A percentile compares a stretch with the other conserved stretches of the same genome.
These are phyloP conservation scores for Corythoichthys haematopterus DNA, from an alignment of 2,113 vertebrate genomes.

Conservation along the genomic window DNA sequence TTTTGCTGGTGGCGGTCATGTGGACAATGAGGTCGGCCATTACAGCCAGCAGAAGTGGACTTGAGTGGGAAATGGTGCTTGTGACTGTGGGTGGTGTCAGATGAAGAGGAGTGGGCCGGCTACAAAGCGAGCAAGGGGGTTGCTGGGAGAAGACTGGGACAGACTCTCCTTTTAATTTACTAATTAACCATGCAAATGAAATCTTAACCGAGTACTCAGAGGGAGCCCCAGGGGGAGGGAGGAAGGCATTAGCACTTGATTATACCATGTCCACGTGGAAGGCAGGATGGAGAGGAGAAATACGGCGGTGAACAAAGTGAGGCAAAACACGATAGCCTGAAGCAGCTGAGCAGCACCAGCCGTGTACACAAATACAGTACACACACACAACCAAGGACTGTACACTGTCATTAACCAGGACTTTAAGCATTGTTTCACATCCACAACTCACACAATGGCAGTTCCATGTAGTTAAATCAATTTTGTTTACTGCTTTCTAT, in stretches of 20 bases:
- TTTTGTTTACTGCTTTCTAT: slow-evolving; percentile 4
- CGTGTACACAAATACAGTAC: slow-evolving; percentile 19
- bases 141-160: slow-evolving; percentile 60
- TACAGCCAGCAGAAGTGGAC: slow-evolving; percentile 52
- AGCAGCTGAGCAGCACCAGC: slow-evolving; percentile 39
- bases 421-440: slow-evolving; percentile 21
- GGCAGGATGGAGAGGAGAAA: slow-evolving; percentile 35
- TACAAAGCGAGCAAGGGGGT: slow-evolving; percentile 42
- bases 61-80: slow-evolving; percentile 54
- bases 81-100: slow-evolving; percentile 53
- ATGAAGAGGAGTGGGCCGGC: slow-evolving; percentile 36
- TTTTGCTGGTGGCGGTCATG: slow-evolving; percentile 18
- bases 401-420: slow-evolving; percentile 15
- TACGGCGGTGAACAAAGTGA: slow-evolving; percentile 64
- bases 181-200: slow-evolving; percentile 81
- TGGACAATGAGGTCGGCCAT: slow-evolving; percentile 49
- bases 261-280: slow-evolving; percentile 63
- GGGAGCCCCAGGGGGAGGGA: slow-evolving; percentile 59
- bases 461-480: slow-evolving; percentile 30
- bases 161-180: slow-evolving; percentile 74
- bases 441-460: slow-evolving; percentile 24
- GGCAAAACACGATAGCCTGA: slow-evolving; percentile 49
- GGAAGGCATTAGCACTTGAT: slow-evolving; percentile 69
- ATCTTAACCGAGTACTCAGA: slow-evolving; percentile 76
- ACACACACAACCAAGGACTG: slow-evolving; percentile 12